Base-by-base conservation (phyloP, 2,797 vertebrate species). In the Falco columbarius region DNA sequence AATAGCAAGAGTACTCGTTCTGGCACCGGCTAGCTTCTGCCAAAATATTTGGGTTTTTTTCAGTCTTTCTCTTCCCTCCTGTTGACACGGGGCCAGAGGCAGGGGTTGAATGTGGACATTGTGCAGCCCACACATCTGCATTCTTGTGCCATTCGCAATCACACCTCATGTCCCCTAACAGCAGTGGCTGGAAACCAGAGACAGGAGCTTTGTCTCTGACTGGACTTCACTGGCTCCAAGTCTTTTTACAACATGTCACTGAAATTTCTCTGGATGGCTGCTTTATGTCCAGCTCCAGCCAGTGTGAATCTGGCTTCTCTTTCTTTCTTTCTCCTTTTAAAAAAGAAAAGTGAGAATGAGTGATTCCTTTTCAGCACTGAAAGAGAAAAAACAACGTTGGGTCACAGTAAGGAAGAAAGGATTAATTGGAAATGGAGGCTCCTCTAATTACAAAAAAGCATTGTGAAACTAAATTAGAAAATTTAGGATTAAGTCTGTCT, bases 101-200 rank as follows among this genome's bases (percentile, higher is more conserved):
- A 1, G 63, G 77, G 61, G 19, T 72, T 92, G 81, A 92, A 89
- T 94, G 52, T 77, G 84, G 68, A 94, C 87, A 74, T 88, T 95
- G 91, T 95, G 68, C 91, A 97, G 95, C 84, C 70, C 65, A 72
- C 68, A 21, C 81, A 90, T 95, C 83, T 81, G 59, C 91, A 84
- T 93, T 94, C 75, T 90, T 95, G 83, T 96, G 88, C 80, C 93
- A 88, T 90, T 96, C 1, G 12, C 95, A 93, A 84, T 82, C 86
- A 75, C 86, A 95, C 86, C 88, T 96, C 80, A 2, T 85, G 95
- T 94, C 72, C 70, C 75, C 76, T 15, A 75, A 88, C 79, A 92
- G 70, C 83, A 86, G 38, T 86, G 83, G 63, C 88, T 94, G 91
- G 63, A 92, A 97, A 95, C 11, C 63, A 97, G 94, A 96, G 73